Evolutionary conservation across 2,888 invertebrate genomes (phyloP).

Genomic region (Phoenoteleia sp.): DNA sequence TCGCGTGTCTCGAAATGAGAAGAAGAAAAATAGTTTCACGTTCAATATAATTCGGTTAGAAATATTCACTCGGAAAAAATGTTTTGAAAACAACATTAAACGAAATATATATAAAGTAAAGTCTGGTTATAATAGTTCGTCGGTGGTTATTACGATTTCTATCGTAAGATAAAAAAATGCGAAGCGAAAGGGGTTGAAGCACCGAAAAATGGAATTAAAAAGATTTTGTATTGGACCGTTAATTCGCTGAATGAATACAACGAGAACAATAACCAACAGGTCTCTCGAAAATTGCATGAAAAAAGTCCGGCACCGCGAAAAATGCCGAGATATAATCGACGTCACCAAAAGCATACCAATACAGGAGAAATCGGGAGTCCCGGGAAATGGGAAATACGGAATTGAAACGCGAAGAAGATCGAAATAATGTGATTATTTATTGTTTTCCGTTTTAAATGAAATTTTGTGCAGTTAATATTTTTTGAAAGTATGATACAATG

Average conservation of each 20-base stretch:
- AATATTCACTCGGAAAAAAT: constrained; percentile 29
- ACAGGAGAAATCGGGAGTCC: constrained; percentile 41
- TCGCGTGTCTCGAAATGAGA: constrained; percentile 54
- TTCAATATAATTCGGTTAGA: constrained; percentile 43
- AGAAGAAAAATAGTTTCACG: constrained; percentile 57
- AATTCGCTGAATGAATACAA: constrained; percentile 64
- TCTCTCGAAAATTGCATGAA: constrained; percentile 54
- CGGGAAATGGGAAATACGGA: constrained; percentile 61
- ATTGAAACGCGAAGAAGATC: constrained; percentile 55
- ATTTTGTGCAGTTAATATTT: not conserved
- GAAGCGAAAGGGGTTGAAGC: constrained; percentile 24
- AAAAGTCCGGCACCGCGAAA: constrained; percentile 44
- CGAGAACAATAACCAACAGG: constrained; percentile 69
- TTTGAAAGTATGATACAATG: not conserved
- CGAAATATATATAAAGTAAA: constrained; percentile 16
- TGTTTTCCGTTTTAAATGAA: constrained; percentile 33
- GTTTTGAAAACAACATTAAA: constrained; percentile 1
- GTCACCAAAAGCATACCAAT: constrained; percentile 45
- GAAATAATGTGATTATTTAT: constrained; percentile 52
- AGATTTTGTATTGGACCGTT: constrained; percentile 53
- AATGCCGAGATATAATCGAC: constrained; percentile 64
- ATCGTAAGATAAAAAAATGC: constrained; percentile 50
- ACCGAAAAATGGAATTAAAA: constrained; percentile 63
- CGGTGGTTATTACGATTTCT: constrained; percentile 46
- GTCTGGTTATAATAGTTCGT: constrained; percentile 48